Base-by-base conservation (phyloP, 1,140 invertebrate species). In the Rhizoglyphus robini region DNA sequence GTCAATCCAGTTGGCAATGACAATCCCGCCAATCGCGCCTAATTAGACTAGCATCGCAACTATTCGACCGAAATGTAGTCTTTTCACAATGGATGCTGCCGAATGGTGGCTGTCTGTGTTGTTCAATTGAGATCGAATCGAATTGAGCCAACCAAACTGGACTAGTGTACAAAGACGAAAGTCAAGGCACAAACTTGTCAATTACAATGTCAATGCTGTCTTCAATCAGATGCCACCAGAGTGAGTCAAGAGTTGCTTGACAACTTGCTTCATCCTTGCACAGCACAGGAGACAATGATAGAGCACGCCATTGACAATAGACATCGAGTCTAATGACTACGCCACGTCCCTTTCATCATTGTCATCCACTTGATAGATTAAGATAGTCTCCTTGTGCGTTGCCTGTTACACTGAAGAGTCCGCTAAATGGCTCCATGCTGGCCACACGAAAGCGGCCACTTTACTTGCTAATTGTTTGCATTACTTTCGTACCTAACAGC, bases 361-460 rank as follows among this genome's bases (percentile, higher is more conserved):
- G 51, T 54, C 51, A 54, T 54, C 51, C 51, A 54, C 51, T 54
- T 54, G 51, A 54, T 54, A 54, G 51, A 54, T 54, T 54, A 54
- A 54, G 51, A 54, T 54, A 23, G 51, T 32, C 51, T 5, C 51
- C 51, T 46, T 54, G 23, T 41, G 36, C 36, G 18, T 11, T 41
- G 51, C 36, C 51, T 54, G 51, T 54, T 23, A 54, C 51, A 54
- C 23, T 46, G 41, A 46, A 46, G 41, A 23, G 41, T 23, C 41
- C 15, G 20, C 51, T 54, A 54, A 54, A 54, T 54, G 51, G 51
- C 51, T 54, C 8, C 51, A 54, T 54, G 51, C 51, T 54, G 51
- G 51, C 51, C 51, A 54, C 51, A 54, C 51, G 23, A 54, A 25
- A 25, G 31, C 51, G 8, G 31, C 51, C 51, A 54, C 51, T 54